These are phyloP conservation scores for Rhipidura dahli DNA, from an alignment of 2,113 vertebrate genomes.

Conservation along the genomic window DNA sequence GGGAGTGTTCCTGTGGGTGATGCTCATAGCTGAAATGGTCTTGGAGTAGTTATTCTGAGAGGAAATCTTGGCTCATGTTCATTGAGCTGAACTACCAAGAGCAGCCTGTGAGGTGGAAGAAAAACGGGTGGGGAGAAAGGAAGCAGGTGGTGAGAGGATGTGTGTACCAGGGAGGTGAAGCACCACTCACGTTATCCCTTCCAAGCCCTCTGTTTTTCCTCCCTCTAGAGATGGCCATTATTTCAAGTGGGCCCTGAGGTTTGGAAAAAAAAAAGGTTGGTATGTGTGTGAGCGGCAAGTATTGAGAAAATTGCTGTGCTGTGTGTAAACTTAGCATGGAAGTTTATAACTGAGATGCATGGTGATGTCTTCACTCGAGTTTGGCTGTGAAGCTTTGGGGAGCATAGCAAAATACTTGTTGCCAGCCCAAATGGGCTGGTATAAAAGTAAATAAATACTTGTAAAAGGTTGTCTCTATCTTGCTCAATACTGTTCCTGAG, in stretches of 20 bases:
- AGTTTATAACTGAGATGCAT: neutral
- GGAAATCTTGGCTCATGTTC: neutral
- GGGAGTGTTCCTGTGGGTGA: neutral
- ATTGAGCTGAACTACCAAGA: neutral
- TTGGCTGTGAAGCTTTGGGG: neutral
- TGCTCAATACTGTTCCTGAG: neutral
- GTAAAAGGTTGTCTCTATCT: neutral
- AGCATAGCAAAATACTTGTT: neutral
- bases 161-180: neutral
- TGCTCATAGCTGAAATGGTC: neutral
- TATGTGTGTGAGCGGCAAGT: neutral
- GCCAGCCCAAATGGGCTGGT: neutral
- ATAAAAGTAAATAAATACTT: neutral
- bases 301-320: neutral
- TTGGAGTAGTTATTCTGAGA: neutral
- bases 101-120: neutral
- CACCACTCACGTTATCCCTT: neutral
- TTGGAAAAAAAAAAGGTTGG: neutral
- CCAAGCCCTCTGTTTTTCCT: neutral
- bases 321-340: neutral
- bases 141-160: neutral
- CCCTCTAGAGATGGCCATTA: neutral
- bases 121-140: neutral
- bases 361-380: neutral
- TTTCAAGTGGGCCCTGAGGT: neutral